Evolutionary conservation across 2,797 vertebrate genomes (phyloP).

Genomic region (Kryptolebias ocellatus): DNA sequence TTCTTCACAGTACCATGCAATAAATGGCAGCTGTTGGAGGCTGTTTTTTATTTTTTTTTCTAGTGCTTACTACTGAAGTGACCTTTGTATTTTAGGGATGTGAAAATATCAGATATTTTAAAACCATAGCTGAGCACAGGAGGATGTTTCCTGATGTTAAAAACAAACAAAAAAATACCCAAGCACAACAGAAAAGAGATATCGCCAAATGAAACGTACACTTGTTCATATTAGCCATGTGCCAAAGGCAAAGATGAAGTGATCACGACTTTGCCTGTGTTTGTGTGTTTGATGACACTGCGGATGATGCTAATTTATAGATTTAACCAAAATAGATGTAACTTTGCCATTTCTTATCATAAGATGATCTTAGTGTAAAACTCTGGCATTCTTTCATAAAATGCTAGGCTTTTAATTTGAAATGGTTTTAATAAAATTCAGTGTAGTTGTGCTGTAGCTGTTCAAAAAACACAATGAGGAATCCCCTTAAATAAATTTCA

Average conservation of each 20-base stretch:
- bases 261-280: no score
- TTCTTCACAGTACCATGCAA: constrained; percentile 29
- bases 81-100: constrained; percentile 46
- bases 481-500: not conserved
- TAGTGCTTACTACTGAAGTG: constrained; percentile 22
- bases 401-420: no score
- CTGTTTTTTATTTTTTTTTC: constrained; percentile 2
- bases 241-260: no score
- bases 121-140: constrained; percentile 5
- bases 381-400: no score
- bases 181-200: no score
- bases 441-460: not conserved
- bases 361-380: no score
- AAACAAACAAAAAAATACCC: not conserved
- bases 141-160: not conserved
- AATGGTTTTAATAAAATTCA: no score
- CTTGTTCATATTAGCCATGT: not conserved
- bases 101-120: constrained; percentile 45
- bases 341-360: no score
- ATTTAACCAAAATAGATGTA: no score
- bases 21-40: constrained; percentile 26
- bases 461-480: not conserved
- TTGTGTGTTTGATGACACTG: no score
- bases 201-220: not conserved
- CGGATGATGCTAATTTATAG: no score